Evolutionary conservation across 2,888 invertebrate genomes (phyloP), one percentile per base, ranked within the genome.

Genomic region (Branchipolynoe longqiensis): DNA sequence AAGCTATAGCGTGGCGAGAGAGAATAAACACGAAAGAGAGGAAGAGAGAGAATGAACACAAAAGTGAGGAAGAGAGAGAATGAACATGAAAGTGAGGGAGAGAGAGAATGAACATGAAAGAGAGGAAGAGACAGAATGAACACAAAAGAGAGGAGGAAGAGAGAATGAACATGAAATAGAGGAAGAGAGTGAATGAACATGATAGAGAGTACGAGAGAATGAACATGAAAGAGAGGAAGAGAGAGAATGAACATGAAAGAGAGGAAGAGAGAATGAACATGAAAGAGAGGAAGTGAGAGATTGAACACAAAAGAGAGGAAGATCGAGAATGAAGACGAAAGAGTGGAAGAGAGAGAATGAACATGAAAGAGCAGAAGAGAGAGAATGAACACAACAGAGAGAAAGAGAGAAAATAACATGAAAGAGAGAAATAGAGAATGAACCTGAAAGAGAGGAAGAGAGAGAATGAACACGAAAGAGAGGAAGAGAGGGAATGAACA

Each of bases 391-490:
- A n/a, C n/a, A n/a, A n/a, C n/a, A n/a, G n/a, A n/a, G n/a, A n/a
- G n/a, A n/a, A n/a, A n/a, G n/a, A n/a, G n/a, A n/a, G n/a, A n/a
- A n/a, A n/a, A n/a, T n/a, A n/a, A n/a, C n/a, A n/a, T n/a, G n/a
- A n/a, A n/a, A n/a, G n/a, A n/a, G n/a, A n/a, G n/a, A n/a, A n/a
- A n/a, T n/a, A n/a, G n/a, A n/a, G n/a, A n/a, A n/a, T n/a, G n/a
- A n/a, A n/a, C n/a, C n/a, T n/a, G n/a, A n/a, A n/a, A 38, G 74
- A 36, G 38, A 40, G 41, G 74, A 14, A 25, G 69, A 31, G 69
- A 31, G 69, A 56, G 56, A 22, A 56, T 14, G 69, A 69, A 31
- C 69, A 69, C 14, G 41, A 25, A 74, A 33, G 22, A 12, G 38
- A 38, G 41, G 38, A 74, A 41, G 41, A 40, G 25, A 36, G 41